Evolutionary conservation across 2,113 vertebrate genomes (phyloP).

Genomic region (Phylloscopus whistleri): DNA sequence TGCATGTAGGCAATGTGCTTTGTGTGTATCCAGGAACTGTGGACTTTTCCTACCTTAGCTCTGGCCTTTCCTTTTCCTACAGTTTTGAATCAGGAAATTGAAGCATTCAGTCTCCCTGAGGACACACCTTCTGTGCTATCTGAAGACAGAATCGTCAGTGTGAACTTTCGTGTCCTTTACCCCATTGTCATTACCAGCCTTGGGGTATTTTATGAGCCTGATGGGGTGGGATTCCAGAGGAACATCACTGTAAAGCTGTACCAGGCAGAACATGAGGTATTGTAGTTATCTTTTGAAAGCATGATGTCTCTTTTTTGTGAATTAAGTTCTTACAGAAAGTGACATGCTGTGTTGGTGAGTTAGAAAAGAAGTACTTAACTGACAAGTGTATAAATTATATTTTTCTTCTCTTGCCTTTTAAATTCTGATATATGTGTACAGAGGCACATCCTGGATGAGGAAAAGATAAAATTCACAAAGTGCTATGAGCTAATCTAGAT

Average conservation of each 20-base stretch:
- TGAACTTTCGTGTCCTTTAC: conserved; percentile 94
- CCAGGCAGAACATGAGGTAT: conserved; percentile 90
- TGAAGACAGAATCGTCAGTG: conserved; percentile 82
- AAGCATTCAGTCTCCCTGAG: conserved; percentile 81
- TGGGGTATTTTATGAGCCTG: conserved; percentile 85
- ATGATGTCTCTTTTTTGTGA: not conserved
- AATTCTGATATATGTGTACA: not conserved
- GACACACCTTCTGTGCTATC: conserved; percentile 69
- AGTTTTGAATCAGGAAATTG: conserved; percentile 85
- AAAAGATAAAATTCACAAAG: not conserved
- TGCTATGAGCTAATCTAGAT: not conserved
- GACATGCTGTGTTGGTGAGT: not conserved
- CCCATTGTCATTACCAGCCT: conserved; percentile 92
- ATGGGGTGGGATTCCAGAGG: conserved; percentile 76
- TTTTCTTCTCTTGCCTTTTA: not conserved
- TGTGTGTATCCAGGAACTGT: not conserved
- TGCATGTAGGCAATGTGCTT: not conserved
- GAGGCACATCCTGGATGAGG: not conserved
- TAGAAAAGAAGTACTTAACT: not conserved
- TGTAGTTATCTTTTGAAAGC: not conserved
- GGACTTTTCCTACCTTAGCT: not conserved
- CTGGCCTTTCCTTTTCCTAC: not conserved
- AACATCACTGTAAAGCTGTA: conserved; percentile 93
- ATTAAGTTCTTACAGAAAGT: not conserved
- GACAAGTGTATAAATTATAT: not conserved